Evolutionary conservation across 2,888 invertebrate species (phyloP).

Genomic region (Ophraella communa): DNA sequence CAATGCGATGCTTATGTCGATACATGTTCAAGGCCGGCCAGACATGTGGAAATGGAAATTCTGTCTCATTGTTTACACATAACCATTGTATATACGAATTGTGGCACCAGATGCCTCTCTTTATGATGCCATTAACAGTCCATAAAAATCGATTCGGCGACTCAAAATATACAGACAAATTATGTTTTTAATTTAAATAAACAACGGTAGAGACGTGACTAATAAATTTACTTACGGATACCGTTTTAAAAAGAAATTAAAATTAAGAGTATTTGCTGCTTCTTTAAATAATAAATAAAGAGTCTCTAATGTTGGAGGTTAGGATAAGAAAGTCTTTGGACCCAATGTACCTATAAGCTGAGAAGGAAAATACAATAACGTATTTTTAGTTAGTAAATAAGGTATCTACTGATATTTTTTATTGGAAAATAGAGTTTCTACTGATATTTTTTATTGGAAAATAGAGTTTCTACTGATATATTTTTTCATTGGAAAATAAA

Average conservation of each 20-base stretch:
- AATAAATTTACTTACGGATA: background rate
- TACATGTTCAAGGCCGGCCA: background rate
- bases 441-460: too few relatives aligned
- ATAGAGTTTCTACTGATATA: too few relatives aligned
- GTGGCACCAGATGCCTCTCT: conserved; percentile 21
- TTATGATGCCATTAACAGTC: conserved; percentile 24
- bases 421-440: too few relatives aligned
- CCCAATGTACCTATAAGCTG: too few relatives aligned
- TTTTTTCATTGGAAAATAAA: too few relatives aligned
- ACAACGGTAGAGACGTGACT: background rate
- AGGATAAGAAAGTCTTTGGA: too few relatives aligned
- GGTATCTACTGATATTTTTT: too few relatives aligned
- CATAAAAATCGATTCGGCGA: conserved; percentile 27
- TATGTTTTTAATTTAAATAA: conserved; percentile 10
- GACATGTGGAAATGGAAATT: background rate
- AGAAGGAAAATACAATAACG: too few relatives aligned
- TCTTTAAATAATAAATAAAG: background rate
- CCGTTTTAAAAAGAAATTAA: background rate
- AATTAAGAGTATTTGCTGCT: background rate
- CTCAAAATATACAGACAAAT: conserved; percentile 20
- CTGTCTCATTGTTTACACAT: background rate
- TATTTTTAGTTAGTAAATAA: too few relatives aligned
- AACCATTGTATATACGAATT: conserved; percentile 9
- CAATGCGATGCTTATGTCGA: too few relatives aligned
- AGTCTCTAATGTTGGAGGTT: too few relatives aligned